Conservation (phyloP, 2,797 vertebrate genomes). For the Melanotaenia maccullochi region DNA sequence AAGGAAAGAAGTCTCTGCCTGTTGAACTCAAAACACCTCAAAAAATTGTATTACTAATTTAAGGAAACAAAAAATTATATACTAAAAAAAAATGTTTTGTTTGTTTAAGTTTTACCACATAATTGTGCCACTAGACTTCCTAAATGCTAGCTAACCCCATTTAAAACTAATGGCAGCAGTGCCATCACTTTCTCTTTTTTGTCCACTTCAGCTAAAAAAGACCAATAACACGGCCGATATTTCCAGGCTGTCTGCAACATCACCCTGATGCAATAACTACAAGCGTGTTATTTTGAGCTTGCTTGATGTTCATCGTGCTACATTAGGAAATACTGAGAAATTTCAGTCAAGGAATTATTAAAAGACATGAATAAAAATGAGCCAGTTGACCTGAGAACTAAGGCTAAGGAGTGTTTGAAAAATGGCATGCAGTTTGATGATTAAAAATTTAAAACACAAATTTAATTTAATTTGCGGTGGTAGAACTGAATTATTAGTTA, state of each 20-base stretch:
- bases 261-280: constrained; percentile 7
- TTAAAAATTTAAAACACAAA: neutral
- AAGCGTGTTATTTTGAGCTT: constrained; percentile 13
- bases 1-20: neutral
- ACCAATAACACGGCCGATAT: neutral
- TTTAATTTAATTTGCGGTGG: neutral
- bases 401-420: constrained; percentile 1
- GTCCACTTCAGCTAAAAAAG: constrained; percentile 5
- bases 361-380: neutral
- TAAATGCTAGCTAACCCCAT: no score
- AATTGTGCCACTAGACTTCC: no score
- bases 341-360: neutral
- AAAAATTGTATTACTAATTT: no score
- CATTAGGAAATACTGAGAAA: neutral
- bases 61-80: no score
- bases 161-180: neutral
- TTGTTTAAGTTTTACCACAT: no score
- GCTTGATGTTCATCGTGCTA: neutral
- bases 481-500: neutral
- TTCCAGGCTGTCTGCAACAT: neutral
- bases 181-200: neutral
- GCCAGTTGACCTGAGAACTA: neutral
- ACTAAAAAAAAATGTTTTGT: no score
- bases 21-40: neutral
- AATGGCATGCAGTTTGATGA: neutral